Base-by-base conservation (phyloP, 2,113 vertebrate species). In the Urocynchramus pylzowi region DNA sequence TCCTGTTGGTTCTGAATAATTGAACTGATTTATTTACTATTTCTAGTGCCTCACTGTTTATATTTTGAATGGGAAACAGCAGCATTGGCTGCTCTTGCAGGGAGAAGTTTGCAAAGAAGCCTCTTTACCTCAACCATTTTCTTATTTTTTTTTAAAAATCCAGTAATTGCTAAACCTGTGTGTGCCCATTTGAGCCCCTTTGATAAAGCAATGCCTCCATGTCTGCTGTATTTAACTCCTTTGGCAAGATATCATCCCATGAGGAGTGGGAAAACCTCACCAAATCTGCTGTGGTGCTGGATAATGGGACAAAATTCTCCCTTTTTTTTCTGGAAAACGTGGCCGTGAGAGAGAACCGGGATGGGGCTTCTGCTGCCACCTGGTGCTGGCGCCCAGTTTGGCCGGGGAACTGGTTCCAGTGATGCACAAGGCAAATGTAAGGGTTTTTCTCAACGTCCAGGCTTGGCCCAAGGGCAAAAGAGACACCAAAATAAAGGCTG, bases 291-390 rank as follows among this genome's bases (percentile, higher is more conserved):
- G 2, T 15, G 45, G n/a, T 16, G 37, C 27, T 17, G 56, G 12
- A 16, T 6, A 26, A 21, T 3, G 21, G 33, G 28, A 30, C 12
- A 23, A 13, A 69, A 39, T 37, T 16, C 6, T 37, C 12, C 2
- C n/a, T n/a, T 59, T 68, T 41, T 54, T 33, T 47, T 13, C 3
- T 16, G 52, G 21, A 17, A 9, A 9, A 10, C 8, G 15, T 0
- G 27, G 10, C 14, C 1, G 3, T n/a, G 35, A 2, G 7, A 42
- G 33, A 26, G 80, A 15, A 14, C 17, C 7, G 28, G 71, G 24
- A n/a, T 28, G 39, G 2, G 45, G 68, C 52, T 89, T 77, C 76
- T 80, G 10, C 89, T 93, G 94, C 95, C 94, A 74, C 59, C 96
- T 97, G 79, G 28, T 73, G 96, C 35, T 44, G 42, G 1, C 31